These are phyloP conservation scores for Drosophila orosa DNA, from an alignment of 1,140 invertebrate genomes.

Conservation along the genomic window DNA sequence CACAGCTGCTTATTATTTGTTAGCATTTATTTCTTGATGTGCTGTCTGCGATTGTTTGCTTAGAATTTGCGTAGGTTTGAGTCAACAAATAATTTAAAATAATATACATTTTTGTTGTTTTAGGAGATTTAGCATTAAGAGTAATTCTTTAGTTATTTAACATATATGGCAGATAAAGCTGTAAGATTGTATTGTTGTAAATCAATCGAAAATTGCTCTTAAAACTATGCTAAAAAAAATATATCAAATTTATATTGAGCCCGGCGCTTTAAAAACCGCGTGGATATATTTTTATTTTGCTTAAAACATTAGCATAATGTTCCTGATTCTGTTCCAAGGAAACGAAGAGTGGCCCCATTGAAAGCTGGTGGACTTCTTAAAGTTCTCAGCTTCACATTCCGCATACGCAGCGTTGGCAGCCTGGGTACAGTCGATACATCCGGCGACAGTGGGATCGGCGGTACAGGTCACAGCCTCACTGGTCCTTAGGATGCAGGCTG, in stretches of 20 bases:
- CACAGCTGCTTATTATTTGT: slow-evolving; percentile 1
- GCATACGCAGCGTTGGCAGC: neutral
- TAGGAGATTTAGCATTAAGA: neutral
- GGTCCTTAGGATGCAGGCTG: neutral
- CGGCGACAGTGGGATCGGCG: neutral
- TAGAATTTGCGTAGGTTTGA: neutral
- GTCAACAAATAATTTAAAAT: too few relatives aligned
- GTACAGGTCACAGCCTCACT: neutral
- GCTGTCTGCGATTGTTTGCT: neutral
- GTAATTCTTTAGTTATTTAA: neutral
- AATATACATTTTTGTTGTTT: neutral
- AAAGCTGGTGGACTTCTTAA: neutral
- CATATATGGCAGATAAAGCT: too few relatives aligned
- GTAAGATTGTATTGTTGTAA: too few relatives aligned
- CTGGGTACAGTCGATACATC: neutral
- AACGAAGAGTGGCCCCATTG: neutral
- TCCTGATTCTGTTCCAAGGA: neutral
- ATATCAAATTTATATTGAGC: too few relatives aligned
- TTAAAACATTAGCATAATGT: neutral
- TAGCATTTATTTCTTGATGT: neutral
- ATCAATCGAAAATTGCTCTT: too few relatives aligned
- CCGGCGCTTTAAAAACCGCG: too few relatives aligned
- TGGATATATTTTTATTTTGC: too few relatives aligned
- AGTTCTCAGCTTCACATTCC: neutral
- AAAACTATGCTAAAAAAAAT: too few relatives aligned